Conservation (phyloP, 2,797 vertebrate genomes). For the Synanceia verrucosa region DNA sequence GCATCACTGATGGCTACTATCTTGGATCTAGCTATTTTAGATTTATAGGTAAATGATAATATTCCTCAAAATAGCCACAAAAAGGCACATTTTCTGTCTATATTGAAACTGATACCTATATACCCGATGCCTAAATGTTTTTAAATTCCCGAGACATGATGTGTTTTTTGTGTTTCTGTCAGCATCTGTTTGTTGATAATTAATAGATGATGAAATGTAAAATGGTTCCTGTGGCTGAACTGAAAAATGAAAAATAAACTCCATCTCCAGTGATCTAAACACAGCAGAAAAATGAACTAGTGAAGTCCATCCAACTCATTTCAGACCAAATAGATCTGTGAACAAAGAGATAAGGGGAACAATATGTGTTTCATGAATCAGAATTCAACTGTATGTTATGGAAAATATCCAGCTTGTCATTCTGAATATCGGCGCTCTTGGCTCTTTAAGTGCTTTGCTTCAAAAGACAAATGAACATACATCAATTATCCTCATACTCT, state of each 20-base stretch:
- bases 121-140: background rate
- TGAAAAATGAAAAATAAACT: background rate
- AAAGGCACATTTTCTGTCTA: background rate
- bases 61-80: background rate
- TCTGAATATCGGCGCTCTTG: background rate
- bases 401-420: background rate
- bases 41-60: background rate
- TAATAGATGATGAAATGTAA: background rate
- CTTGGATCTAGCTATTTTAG: background rate
- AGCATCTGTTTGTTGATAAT: background rate
- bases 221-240: background rate
- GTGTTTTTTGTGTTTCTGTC: background rate
- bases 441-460: background rate
- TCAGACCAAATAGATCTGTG: background rate
- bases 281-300: background rate
- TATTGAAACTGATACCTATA: background rate
- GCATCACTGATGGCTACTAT: background rate
- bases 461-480: constrained; percentile 1
- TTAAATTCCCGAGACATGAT: background rate
- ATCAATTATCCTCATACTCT: background rate
- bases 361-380: background rate
- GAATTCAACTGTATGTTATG: background rate
- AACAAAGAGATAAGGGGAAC: background rate
- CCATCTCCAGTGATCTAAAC: background rate
- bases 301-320: background rate